Conservation (phyloP, 2,888 invertebrate genomes). For the Cantharis nigra region DNA sequence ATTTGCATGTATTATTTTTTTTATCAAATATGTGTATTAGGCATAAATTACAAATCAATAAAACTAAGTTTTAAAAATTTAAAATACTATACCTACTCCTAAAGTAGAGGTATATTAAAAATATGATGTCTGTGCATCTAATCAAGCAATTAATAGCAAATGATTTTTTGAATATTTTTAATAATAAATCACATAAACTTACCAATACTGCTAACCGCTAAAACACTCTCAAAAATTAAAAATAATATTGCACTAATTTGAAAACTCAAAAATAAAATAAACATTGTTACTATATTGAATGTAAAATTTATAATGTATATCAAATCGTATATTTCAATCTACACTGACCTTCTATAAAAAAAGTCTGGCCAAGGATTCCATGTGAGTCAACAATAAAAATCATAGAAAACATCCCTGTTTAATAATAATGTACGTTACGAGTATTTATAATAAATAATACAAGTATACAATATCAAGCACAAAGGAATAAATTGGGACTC, state of each 20-base stretch:
- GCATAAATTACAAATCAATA: background rate
- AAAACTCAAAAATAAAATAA: background rate
- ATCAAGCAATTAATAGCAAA: background rate
- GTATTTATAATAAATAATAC: background rate
- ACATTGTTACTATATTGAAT: constrained; percentile 33
- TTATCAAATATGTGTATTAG: too few species aligned
- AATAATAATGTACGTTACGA: background rate
- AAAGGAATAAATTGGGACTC: background rate
- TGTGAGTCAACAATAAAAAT: background rate
- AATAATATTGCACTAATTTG: background rate
- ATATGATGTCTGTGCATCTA: background rate
- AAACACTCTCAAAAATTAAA: background rate
- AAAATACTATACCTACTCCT: too few species aligned
- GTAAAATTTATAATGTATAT: background rate
- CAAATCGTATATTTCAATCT: background rate
- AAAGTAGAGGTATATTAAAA: too few species aligned
- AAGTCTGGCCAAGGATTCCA: background rate
- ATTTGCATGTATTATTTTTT: too few species aligned
- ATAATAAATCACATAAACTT: background rate
- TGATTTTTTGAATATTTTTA: background rate
- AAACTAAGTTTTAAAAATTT: too few species aligned
- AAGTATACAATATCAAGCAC: background rate
- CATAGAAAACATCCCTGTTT: background rate
- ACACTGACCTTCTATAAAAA: constrained; percentile 1
- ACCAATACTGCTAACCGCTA: background rate